Base-by-base conservation (phyloP, 2,888 invertebrate species). In the Coelogynopora nodosa region DNA sequence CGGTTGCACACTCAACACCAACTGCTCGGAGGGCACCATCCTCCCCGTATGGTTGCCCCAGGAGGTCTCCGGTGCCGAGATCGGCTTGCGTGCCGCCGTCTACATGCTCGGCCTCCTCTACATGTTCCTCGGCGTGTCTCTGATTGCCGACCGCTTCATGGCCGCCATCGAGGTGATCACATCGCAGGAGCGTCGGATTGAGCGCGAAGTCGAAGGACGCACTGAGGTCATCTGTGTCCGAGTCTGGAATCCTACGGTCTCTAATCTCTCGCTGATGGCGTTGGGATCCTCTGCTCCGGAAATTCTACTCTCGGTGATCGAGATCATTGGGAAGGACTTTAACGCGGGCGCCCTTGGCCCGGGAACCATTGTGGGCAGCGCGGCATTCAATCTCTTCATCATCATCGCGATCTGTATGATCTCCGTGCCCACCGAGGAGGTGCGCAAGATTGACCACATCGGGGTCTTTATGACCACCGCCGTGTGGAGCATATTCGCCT, bases 81-180 rank as follows among this genome's bases (percentile, higher is more conserved):
- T 95, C 88, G 93, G 96, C 88, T 93, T 96, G 88, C 94, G 99
- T 31, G 98, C 98, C 80, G 90, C 95, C 88, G 94, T 96, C 88
- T 99, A 99, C 93, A 97, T 98, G 93, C 89, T 96, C 84, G 93
- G 94, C 82, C 94, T 99, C 92, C 93, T 95, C 90, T 99, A 98
- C 92, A 94, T 98, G 91, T 99, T 99, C 93, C 95, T 99, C 91
- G 99, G 99, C 87, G 98, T 99, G 82, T 98, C 98, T 89, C 98
- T 99, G 92, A 95, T 98, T 89, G 97, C 98, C 89, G 99, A 99
- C 92, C 95, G 98, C 87, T 99, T 99, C 93, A 99, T 99, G 99
- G 97, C 97, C 74, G 95, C 98, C 90, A 99, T 99, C 91, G 99
- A 99, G 94, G 97, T 97, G 89, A 99, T 99, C 92, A 99, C 98